Evolutionary conservation across 2,797 vertebrate genomes (phyloP), one percentile per base, ranked within the genome.

Genomic region (Xiphorhynchus erythropygius): DNA sequence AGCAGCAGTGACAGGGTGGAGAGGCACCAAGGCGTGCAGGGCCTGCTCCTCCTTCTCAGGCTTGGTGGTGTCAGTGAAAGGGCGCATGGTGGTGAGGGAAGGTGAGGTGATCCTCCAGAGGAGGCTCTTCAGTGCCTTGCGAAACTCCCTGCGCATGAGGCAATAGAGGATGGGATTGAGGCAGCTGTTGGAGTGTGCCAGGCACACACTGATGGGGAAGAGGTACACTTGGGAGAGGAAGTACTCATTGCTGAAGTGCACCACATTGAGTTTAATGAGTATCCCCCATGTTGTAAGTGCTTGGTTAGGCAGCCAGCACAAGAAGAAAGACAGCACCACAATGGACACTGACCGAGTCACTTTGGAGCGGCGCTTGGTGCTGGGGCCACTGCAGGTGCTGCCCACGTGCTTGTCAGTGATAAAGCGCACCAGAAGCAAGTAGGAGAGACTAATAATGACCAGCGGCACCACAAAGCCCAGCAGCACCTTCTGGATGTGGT

Each of bases 261-360:
- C 98, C 18, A 97, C 98, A 47, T 99, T 99, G 94, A 99, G 98
- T 94, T 99, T 99, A 92, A 99, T 98, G 37, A 99, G 98, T 84
- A 99, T 98, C 13, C 99, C 99, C 99, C 99, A 99, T 0, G 97
- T 97, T 8, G 99, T 99, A 52, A 99, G 98, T 1, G 99, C 99
- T 96, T 99, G 99, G 96, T 99, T 99, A 81, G 99, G 99, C 64
- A 99, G 97, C 99, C 99, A 99, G 95, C 99, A 99, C 76, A 99
- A 97, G 96, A 99, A 99, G 93, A 99, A 99, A 6, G 98, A 98
- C 10, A 99, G 93, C 7, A 99, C 99, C n/a, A 99, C 99, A 0
- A 99, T 98, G 64, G 98, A 99, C 70, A 99, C 99, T 0, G 99
- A 99, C 75, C 98, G 98, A 59, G 99, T 99, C 93, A 99, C 99